These are phyloP conservation scores for Anthopleura xanthogrammica DNA, from an alignment of 92 coral and sea anemone species.

Conservation along the genomic window DNA sequence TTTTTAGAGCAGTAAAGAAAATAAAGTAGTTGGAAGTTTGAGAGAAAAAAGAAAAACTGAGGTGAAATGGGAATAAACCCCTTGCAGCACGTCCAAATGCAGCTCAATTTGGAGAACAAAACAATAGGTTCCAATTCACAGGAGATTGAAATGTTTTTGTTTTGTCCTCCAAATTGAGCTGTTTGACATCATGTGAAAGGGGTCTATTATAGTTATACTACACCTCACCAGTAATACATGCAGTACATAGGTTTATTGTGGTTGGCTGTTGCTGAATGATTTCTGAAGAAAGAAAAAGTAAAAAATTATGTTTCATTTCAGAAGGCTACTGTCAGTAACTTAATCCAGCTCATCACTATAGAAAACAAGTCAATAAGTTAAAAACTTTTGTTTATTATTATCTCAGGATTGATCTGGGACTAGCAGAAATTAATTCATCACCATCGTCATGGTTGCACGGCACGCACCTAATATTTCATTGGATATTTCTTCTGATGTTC, in stretches of 20 bases:
- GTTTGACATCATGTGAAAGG: too few relatives aligned
- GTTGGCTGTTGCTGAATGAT: slow-evolving; percentile 41
- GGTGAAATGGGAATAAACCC: neutral
- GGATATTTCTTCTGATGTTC: slow-evolving; percentile 52
- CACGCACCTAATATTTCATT: slow-evolving; percentile 56
- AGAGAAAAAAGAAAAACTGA: neutral
- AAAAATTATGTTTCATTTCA: neutral
- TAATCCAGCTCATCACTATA: too few relatives aligned
- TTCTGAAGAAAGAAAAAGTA: slow-evolving; percentile 23
- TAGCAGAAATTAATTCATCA: neutral
- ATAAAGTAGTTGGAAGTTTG: neutral
- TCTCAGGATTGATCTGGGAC: too few relatives aligned
- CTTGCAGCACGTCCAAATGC: too few relatives aligned
- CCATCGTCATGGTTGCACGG: slow-evolving; percentile 1
- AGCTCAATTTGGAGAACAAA: too few relatives aligned
- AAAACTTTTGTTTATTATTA: too few relatives aligned
- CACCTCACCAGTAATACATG: slow-evolving; percentile 57
- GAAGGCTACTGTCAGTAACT: too few relatives aligned
- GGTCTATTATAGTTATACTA: neutral
- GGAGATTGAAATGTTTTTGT: too few relatives aligned
- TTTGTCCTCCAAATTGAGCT: too few relatives aligned
- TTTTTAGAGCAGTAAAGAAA: too few relatives aligned
- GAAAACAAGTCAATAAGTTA: too few relatives aligned
- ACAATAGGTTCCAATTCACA: too few relatives aligned
- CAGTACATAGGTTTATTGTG: slow-evolving; percentile 49